Base-by-base conservation (phyloP, 2,888 invertebrate genomes). In the Amblyjoppa proteus region DNA sequence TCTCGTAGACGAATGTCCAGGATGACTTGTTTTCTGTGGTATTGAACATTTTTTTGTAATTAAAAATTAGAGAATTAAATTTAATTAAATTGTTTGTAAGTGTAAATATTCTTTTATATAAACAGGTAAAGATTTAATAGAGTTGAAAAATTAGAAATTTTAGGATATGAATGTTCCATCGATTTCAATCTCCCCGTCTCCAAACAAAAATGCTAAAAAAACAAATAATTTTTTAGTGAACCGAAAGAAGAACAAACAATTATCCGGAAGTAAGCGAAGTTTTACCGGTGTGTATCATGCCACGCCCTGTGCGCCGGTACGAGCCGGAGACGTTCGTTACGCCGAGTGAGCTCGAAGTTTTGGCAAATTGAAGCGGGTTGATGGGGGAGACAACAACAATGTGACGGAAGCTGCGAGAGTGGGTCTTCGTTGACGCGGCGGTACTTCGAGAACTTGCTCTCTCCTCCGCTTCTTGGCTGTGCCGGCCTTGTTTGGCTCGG, bases 301-400 rank as follows among this genome's bases (percentile, higher is more conserved):
- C 31, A 58, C 58, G 38, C 45, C 61, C 34, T 45, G 74, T 53
- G 25, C 34, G 64, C 69, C 70, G 53, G 45, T 51, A 49, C 25
- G 70, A 70, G 20, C 34, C n/a, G 25, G 64, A 71, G 51, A 78
- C 77, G 76, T 89, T 90, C 88, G 88, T 89, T 90, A 90, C 87
- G 86, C 69, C 82, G 82, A 89, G 84, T 89, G 89, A 88, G 87
- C 87, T 64, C 81, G 68, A 88, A 89, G 86, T 89, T 89, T 81
- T 70, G 85, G 86, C 81, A 87, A 88, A 86, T 89, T 88, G 88
- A 89, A 88, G 88, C 85, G 85, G 79, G 77, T 74, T 86, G 88
- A 87, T 85, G 86, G 82, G 61, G 82, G 56, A 80, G 74, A 81
- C 82, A 84, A 56, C 69, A 69, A 77, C 53, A 73, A 76, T 80